These are phyloP conservation scores for Kradibia gibbosae DNA, from an alignment of 1,140 invertebrate genomes.

Conservation along the genomic window DNA sequence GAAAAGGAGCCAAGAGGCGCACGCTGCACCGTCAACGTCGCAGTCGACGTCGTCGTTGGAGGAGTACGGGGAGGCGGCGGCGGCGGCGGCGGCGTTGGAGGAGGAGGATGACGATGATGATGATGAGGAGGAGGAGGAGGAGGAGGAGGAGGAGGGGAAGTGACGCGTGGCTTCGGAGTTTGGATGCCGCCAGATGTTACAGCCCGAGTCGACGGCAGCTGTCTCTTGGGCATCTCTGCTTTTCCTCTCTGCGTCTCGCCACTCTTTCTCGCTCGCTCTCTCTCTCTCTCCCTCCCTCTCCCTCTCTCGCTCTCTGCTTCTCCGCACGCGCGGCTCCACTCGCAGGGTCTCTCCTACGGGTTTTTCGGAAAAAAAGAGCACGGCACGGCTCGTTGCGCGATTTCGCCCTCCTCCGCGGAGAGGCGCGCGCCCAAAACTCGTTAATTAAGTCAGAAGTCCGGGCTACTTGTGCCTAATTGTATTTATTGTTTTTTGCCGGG, in stretches of 20 bases:
- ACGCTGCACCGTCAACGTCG: not conserved
- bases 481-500: not conserved
- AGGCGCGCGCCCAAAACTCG: not conserved
- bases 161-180: constrained; percentile 43
- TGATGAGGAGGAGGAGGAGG: constrained; percentile 47
- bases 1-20: not conserved
- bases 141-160: constrained; percentile 55
- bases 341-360: constrained; percentile 1
- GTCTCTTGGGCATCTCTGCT: constrained; percentile 47
- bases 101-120: constrained; percentile 23
- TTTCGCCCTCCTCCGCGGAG: not conserved
- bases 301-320: constrained; percentile 1
- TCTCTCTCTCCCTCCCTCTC: not conserved
- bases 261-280: not conserved
- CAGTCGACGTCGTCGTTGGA: not conserved
- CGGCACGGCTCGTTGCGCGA: not conserved
- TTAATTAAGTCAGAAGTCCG: constrained; percentile 2
- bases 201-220: constrained; percentile 47
- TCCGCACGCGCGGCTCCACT: not conserved
- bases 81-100: not conserved
- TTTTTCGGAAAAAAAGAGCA: constrained; percentile 39
- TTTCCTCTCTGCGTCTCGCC: constrained; percentile 27
- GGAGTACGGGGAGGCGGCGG: not conserved
- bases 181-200: constrained; percentile 54
- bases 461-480: not conserved